A percentile compares a stretch with the other conserved stretches of the same genome.
phyloP scores from a whole-genome alignment of 1,140 invertebrate species.

The Helicorthomorpha holstii region DNA sequence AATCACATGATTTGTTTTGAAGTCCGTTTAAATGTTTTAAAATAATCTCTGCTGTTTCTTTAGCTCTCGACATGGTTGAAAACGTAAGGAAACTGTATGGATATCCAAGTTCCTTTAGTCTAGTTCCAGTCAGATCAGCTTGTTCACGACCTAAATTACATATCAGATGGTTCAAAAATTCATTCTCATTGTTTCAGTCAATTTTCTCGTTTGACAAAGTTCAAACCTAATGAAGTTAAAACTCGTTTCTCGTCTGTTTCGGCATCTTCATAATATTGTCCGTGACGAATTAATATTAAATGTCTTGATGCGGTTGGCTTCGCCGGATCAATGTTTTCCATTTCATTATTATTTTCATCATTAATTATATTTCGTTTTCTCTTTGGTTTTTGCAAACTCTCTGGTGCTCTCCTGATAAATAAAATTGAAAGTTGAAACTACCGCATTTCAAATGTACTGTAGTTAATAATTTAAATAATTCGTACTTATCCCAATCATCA shows the following conservation, averaged over 20 bases:
- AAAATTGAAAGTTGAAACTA: not conserved
- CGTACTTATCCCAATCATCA: not conserved
- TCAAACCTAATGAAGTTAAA: conserved; percentile 57
- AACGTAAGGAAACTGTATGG: conserved; percentile 59
- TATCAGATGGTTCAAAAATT: not conserved
- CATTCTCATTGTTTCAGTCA: no score
- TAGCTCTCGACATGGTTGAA: conserved; percentile 86
- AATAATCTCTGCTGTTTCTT: conserved; percentile 77
- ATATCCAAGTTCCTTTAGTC: conserved; percentile 45
- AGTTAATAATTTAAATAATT: not conserved
- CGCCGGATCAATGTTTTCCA: conserved; percentile 15
- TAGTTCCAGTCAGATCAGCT: conserved; percentile 5
- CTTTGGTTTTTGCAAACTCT: not conserved
- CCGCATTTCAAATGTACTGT: not conserved
- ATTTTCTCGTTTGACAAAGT: not conserved
- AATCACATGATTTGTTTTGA: conserved; percentile 28
- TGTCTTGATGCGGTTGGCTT: conserved; percentile 59
- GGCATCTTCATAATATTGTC: conserved; percentile 70
- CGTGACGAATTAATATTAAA: conserved; percentile 81
- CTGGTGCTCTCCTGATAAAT: not conserved
- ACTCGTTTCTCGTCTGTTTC: conserved; percentile 50
- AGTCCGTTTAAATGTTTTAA: conserved; percentile 38
- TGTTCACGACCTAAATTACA: conserved; percentile 7
- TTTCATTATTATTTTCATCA: not conserved
- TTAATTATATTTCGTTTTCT: not conserved